Percentiles rank a stretch among this genome's conserved stretches.
These are phyloP conservation scores for Coturnix japonica DNA, from an alignment of 2,113 vertebrate species.

Conservation along the genomic window DNA sequence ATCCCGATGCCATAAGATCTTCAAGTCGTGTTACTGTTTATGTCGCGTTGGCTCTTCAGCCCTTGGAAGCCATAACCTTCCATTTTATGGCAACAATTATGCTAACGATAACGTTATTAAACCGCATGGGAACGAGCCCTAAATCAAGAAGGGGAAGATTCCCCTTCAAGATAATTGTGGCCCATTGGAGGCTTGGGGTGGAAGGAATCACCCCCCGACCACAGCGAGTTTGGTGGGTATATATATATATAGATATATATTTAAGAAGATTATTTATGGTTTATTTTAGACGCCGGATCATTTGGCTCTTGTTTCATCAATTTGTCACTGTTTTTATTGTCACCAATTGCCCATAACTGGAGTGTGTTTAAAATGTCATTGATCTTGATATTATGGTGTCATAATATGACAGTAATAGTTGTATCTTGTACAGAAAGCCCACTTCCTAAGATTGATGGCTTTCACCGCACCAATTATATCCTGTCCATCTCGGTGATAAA, in stretches of 20 bases:
- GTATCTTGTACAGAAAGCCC: constrained; percentile 78
- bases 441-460: constrained; percentile 80
- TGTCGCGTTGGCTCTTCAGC: no score
- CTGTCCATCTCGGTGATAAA: constrained; percentile 84
- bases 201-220: neutral
- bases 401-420: constrained; percentile 86
- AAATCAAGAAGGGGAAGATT: neutral
- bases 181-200: neutral
- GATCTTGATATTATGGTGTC: constrained; percentile 85
- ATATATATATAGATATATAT: no score
- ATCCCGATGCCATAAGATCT: fast-evolving
- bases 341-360: constrained; percentile 86
- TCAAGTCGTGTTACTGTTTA: neutral
- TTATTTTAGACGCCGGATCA: constrained; percentile 78
- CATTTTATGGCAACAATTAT: neutral
- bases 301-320: constrained; percentile 77
- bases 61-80: neutral
- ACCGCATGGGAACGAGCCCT: neutral
- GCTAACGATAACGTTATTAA: neutral
- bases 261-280: constrained; percentile 75
- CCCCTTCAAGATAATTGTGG: neutral
- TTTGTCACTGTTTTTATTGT: constrained; percentile 86
- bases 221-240: neutral
- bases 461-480: constrained; percentile 82
- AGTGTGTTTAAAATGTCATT: constrained; percentile 85